Evolutionary conservation across 2,113 vertebrate species (phyloP).

Genomic region (Brachypodius melanocephalos): DNA sequence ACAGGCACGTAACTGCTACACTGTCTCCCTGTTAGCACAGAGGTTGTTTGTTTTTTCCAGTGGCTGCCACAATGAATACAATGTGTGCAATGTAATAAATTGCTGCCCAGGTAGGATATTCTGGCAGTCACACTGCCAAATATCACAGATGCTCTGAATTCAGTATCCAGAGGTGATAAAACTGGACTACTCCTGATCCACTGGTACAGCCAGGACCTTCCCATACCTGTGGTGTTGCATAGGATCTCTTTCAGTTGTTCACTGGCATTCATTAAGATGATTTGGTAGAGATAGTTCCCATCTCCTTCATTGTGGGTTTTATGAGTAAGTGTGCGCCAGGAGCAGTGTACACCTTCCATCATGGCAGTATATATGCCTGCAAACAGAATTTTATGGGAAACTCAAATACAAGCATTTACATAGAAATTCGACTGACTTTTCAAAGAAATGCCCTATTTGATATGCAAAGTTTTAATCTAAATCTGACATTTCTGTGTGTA

Average conservation of each 20-base stretch:
- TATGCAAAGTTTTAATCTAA: constrained; percentile 10
- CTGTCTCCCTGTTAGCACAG: accelerated
- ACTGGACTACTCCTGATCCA: neutral
- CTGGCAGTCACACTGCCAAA: neutral
- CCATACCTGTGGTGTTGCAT: neutral
- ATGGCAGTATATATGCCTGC: neutral
- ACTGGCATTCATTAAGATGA: neutral
- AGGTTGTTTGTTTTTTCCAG: neutral
- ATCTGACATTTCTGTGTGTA: neutral
- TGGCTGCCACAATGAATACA: neutral
- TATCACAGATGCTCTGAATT: neutral
- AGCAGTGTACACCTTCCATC: constrained; percentile 28
- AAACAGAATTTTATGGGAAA: neutral
- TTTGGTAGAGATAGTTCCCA: neutral
- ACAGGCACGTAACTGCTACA: accelerated
- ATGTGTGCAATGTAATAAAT: neutral
- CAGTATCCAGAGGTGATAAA: neutral
- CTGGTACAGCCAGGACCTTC: neutral
- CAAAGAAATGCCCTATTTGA: neutral
- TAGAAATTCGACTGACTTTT: neutral
- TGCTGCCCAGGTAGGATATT: neutral
- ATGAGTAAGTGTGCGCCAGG: neutral
- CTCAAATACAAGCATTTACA: neutral
- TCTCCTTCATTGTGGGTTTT: neutral
- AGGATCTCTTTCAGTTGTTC: neutral